Base-by-base conservation (phyloP, 1,140 invertebrate genomes). In the Drosophila azteca region DNA sequence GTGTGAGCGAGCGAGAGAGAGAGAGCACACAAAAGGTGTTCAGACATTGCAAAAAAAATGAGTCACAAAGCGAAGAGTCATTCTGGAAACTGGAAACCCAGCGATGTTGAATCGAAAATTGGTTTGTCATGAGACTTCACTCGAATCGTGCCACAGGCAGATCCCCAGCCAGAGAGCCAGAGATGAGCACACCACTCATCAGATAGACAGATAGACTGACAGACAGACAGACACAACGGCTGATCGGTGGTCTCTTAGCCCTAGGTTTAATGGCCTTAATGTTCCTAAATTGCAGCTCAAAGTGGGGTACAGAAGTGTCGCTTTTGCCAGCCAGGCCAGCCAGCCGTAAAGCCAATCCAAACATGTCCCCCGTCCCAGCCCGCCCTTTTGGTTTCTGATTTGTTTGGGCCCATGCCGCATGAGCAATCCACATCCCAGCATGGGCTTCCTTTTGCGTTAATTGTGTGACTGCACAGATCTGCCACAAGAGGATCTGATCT, bases 61-160 rank as follows among this genome's bases (percentile, higher is more conserved):
- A 84, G 35, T 84, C 80, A 84, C 63, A 15, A 43, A 55, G 51
- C 65, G 70, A 20, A 20, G 17, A 69, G 66, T 69, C 64, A 69
- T 31, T 68, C 31, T n/a, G 29, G 66, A 45, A 31, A 69, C 8
- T 49, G n/a, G 17, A 53, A 31, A 2, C 51, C 8, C 24, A 1
- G 17, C 17, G 31, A 17, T 6, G 35, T 35, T 50, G 31, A 51
- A 43, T 65, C 26, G 24, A 31, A 31, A 66, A 65, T 51, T 24
- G 35, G 24, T 65, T 66, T 50, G 60, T 65, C 63, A 65, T 66
- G 26, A 26, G n/a, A 41, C 44, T 68, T 46, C 24, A 41, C 15
- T 26, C 41, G 63, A 65, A 65, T 65, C 60, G 35, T 9, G 8
- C 26, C 26, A 7, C 17, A 20, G 17, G 17, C 17, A 20, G 17